Conservation (phyloP, 2,797 vertebrate genomes). For the Acipenser ruthenus region DNA sequence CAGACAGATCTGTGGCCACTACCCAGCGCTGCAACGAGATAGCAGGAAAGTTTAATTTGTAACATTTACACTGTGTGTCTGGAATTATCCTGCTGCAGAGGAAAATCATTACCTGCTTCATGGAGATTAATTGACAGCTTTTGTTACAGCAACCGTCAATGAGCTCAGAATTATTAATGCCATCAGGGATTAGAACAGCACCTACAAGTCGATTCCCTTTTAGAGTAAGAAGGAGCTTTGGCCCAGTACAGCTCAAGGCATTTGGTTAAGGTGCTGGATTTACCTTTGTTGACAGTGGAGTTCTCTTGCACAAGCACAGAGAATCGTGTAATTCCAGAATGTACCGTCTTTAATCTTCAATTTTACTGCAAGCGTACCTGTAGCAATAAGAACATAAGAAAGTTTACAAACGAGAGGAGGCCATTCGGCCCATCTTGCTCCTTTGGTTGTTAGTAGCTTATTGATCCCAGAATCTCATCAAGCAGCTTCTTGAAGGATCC, state of each 20-base stretch:
- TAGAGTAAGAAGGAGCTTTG: not conserved
- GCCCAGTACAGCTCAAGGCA: not conserved
- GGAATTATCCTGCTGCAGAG: slow-evolving; percentile 1
- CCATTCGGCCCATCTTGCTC: no score
- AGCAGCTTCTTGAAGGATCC: no score
- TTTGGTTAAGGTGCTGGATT: not conserved
- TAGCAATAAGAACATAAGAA: no score
- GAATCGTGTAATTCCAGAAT: not conserved
- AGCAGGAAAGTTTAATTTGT: not conserved
- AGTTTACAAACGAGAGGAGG: no score
- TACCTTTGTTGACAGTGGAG: not conserved
- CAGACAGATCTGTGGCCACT: not conserved
- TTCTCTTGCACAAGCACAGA: not conserved
- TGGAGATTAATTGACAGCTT: slow-evolving; percentile 2
- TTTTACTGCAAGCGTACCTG: not conserved
- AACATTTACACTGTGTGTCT: not conserved
- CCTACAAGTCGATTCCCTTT: not conserved
- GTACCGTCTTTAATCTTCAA: not conserved
- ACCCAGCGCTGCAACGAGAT: not conserved
- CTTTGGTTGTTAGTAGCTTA: no score
- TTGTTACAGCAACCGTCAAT: slow-evolving; percentile 1
- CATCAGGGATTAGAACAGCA: not conserved
- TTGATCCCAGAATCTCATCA: no score
- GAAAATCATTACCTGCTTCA: slow-evolving; percentile 4
- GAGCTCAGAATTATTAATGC: slow-evolving; percentile 1